phyloP scores from a whole-genome alignment of 30 jellyfish, hydroid and myxozoan species.

The Aurelia sp. region DNA sequence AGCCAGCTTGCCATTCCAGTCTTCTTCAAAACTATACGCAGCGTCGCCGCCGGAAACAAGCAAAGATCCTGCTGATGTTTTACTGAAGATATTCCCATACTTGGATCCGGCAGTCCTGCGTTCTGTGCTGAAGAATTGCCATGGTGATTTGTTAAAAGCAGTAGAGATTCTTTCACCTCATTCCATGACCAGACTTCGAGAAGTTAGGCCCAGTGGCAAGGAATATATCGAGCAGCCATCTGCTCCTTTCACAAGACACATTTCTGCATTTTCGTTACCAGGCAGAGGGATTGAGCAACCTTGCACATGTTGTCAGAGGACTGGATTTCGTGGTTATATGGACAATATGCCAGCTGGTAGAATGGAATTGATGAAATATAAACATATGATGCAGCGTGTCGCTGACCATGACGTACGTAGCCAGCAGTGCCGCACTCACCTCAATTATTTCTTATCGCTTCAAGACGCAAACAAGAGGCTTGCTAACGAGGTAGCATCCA shows the following conservation, averaged over 20 bases:
- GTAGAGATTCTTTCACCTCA: slow-evolving; percentile 79
- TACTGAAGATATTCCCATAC: slow-evolving; percentile 72
- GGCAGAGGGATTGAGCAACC: slow-evolving; percentile 49
- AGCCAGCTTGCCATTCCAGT: slow-evolving; percentile 22
- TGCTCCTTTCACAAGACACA: slow-evolving; percentile 44
- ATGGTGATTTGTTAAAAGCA: slow-evolving; percentile 75
- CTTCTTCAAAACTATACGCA: slow-evolving; percentile 19
- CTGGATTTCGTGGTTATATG: slow-evolving; percentile 32
- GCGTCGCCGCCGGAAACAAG: slow-evolving; percentile 37
- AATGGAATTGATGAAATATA: slow-evolving; percentile 35
- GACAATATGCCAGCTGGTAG: slow-evolving; percentile 43
- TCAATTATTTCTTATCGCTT: slow-evolving; percentile 53
- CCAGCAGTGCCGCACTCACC: slow-evolving; percentile 38
- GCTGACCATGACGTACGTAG: slow-evolving; percentile 46
- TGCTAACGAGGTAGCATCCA: slow-evolving; percentile 24
- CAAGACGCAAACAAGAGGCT: slow-evolving; percentile 38
- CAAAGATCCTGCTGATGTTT: slow-evolving; percentile 73
- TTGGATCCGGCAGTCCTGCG: slow-evolving; percentile 70
- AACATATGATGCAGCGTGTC: slow-evolving; percentile 42
- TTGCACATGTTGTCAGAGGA: slow-evolving; percentile 54
- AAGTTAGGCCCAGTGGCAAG: slow-evolving; percentile 19
- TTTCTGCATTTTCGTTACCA: slow-evolving; percentile 63
- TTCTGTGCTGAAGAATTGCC: slow-evolving; percentile 75
- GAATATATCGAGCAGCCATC: slow-evolving; percentile 15
- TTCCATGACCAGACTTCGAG: slow-evolving; percentile 72